These are phyloP conservation scores for Tinea pellionella DNA, from an alignment of 2,888 invertebrate species.

Conservation along the genomic window DNA sequence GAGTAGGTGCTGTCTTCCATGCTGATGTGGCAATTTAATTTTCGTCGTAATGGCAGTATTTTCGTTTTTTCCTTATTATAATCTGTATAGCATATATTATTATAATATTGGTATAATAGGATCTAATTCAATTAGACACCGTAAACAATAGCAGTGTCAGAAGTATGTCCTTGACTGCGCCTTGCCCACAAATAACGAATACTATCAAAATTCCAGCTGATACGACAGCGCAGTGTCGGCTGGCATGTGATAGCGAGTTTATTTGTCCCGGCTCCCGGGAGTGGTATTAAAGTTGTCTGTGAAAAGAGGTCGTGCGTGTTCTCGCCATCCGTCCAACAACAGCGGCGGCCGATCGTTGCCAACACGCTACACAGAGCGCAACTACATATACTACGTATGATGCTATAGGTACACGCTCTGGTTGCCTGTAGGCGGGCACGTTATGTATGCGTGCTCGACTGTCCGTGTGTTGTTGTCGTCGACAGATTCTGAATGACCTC, in stretches of 20 bases:
- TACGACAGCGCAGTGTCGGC: background rate
- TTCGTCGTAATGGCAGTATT: no score
- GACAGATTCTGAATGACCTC: slow-evolving; percentile 37
- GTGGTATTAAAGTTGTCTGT: slow-evolving; percentile 15
- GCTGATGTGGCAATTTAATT: no score
- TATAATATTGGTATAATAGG: background rate
- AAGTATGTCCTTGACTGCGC: background rate
- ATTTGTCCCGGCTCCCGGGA: background rate
- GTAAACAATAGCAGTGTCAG: background rate
- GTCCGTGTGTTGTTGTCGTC: slow-evolving; percentile 24
- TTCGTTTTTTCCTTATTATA: no score
- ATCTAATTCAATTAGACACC: background rate
- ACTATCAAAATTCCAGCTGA: background rate
- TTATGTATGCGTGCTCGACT: slow-evolving; percentile 52
- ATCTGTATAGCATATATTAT: no score
- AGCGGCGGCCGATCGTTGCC: slow-evolving; percentile 5
- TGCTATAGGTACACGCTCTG: background rate
- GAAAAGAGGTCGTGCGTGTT: slow-evolving; percentile 60
- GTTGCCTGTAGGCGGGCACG: slow-evolving; percentile 31
- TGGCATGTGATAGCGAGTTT: background rate
- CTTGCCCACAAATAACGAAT: background rate
- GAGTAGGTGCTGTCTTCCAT: no score
- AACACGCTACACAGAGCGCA: slow-evolving; percentile 7
- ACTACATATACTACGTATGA: slow-evolving; percentile 1
- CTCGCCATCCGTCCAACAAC: slow-evolving; percentile 28